Evolutionary conservation across 2,113 vertebrate species (phyloP).

Genomic region (Sclerurus mexicanus): DNA sequence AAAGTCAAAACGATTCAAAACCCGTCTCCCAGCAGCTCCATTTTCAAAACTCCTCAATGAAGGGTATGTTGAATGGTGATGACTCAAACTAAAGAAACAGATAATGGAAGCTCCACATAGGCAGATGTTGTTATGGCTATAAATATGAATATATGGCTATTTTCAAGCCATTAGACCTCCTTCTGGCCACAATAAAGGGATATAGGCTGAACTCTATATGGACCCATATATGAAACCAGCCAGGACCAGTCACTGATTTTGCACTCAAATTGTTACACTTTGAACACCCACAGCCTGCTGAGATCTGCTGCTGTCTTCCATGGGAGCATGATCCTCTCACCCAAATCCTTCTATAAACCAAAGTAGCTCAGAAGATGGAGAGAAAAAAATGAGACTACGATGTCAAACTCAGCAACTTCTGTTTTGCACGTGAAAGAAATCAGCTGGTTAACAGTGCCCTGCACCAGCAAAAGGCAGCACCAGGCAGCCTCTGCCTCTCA

Average conservation of each 20-base stretch:
- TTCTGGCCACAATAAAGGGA: not conserved
- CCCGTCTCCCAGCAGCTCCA: not conserved
- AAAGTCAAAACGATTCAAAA: not conserved
- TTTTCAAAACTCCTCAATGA: not conserved
- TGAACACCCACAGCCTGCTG: not conserved
- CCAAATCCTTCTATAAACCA: not conserved
- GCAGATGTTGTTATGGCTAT: not conserved
- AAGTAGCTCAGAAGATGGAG: not conserved
- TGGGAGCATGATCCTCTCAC: not conserved
- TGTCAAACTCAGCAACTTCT: not conserved
- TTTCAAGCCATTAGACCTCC: not conserved
- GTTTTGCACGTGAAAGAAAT: not conserved
- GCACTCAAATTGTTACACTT: not conserved
- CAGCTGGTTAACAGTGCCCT: not conserved
- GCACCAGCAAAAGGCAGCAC: not conserved
- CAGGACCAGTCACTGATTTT: not conserved
- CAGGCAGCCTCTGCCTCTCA: not conserved
- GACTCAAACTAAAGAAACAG: not conserved
- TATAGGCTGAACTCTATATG: not conserved
- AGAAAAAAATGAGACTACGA: not conserved
- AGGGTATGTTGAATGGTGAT: not conserved
- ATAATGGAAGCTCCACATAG: not conserved
- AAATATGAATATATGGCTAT: not conserved
- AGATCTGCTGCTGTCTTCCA: not conserved
- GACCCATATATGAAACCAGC: accelerated